phyloP scores from a whole-genome alignment of 2,888 invertebrate species.

The Pollenia angustigena region DNA sequence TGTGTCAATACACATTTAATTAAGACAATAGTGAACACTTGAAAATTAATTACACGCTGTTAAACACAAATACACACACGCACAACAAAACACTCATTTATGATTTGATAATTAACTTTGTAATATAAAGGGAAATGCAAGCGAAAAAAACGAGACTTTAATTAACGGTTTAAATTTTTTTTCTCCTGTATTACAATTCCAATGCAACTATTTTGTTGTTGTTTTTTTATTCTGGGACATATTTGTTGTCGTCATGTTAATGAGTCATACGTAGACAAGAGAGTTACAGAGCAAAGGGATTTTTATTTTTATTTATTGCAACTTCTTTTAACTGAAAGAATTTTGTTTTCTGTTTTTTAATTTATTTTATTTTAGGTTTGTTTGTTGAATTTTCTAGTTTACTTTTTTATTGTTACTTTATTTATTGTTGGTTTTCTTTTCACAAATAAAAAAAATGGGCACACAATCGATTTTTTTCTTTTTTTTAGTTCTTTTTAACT shows the following conservation, averaged over 20 bases:
- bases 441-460: constrained; percentile 75
- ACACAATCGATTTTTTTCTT: constrained; percentile 82
- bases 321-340: background rate
- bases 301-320: background rate
- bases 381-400: constrained; percentile 19
- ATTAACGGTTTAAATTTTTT: constrained; percentile 11
- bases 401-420: constrained; percentile 16
- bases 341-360: background rate
- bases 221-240: constrained; percentile 26
- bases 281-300: background rate
- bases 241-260: constrained; percentile 6
- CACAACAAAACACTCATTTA: background rate
- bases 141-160: background rate
- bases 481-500: constrained; percentile 58
- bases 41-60: constrained; percentile 6
- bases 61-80: background rate
- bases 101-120: background rate
- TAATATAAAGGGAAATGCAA: background rate
- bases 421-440: constrained; percentile 21
- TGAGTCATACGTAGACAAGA: constrained; percentile 56
- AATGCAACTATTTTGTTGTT: constrained; percentile 29
- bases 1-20: background rate
- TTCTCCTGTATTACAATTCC: constrained; percentile 8
- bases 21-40: constrained; percentile 17
- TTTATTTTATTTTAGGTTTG: constrained; percentile 34